Percentiles rank a stretch among this genome's conserved stretches.
Evolutionary conservation across 1,140 invertebrate genomes (phyloP).

Genomic region (Trichogramma pretiosum): DNA sequence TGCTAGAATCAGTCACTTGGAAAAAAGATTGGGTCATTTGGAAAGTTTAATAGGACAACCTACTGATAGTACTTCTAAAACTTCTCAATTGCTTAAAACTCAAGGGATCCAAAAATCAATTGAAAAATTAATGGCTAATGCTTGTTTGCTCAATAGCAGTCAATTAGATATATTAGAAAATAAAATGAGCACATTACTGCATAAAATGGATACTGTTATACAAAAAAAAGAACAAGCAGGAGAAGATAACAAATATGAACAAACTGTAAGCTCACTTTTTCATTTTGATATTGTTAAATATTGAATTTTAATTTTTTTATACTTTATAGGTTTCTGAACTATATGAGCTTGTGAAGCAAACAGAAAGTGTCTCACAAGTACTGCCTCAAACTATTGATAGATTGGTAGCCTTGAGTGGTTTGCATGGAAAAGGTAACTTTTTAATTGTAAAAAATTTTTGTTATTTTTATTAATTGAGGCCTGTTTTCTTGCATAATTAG

Average conservation of each 20-base stretch:
- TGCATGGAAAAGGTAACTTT: slow-evolving; percentile 11
- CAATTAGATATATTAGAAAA: slow-evolving; percentile 15
- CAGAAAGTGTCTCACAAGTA: not conserved
- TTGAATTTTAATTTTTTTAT: not conserved
- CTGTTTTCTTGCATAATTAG: not conserved
- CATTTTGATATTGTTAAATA: not conserved
- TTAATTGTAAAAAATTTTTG: not conserved
- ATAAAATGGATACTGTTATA: slow-evolving; percentile 8
- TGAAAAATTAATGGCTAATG: slow-evolving; percentile 11
- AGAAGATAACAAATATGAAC: slow-evolving; percentile 8
- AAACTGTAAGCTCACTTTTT: not conserved
- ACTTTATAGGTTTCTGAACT: slow-evolving; percentile 8
- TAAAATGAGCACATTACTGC: slow-evolving; percentile 7
- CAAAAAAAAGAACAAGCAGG: not conserved
- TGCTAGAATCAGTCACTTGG: slow-evolving; percentile 31
- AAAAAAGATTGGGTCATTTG: slow-evolving; percentile 37
- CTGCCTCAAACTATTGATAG: slow-evolving; percentile 8
- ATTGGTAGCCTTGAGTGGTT: slow-evolving; percentile 6
- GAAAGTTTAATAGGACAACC: slow-evolving; percentile 36
- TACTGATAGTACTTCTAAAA: slow-evolving; percentile 34
- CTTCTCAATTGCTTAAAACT: slow-evolving; percentile 27
- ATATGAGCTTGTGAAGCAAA: slow-evolving; percentile 10
- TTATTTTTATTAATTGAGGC: not conserved
- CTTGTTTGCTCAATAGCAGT: slow-evolving; percentile 8
- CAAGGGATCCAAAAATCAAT: slow-evolving; percentile 14